Evolutionary conservation across 2,888 invertebrate genomes (phyloP).

Genomic region (Gymnosoma rotundatum): DNA sequence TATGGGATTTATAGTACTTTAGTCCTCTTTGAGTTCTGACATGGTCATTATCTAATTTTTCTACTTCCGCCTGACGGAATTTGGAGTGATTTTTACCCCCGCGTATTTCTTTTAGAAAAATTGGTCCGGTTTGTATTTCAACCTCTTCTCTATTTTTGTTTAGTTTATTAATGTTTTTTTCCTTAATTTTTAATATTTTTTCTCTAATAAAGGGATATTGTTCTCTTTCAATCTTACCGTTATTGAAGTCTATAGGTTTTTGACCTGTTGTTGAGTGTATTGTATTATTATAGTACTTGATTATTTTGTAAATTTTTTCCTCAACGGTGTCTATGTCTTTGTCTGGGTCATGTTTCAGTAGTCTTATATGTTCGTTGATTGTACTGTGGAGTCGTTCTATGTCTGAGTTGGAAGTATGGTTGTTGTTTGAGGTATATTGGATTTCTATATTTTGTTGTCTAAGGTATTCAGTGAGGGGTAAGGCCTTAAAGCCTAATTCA

Average conservation of each 20-base stretch:
- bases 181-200: constrained; percentile 32
- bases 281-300: constrained; percentile 46
- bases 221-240: constrained; percentile 25
- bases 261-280: constrained; percentile 10
- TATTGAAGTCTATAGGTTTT: constrained; percentile 14
- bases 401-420: constrained; percentile 69
- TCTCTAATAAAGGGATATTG: constrained; percentile 38
- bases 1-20: constrained; percentile 34
- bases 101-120: constrained; percentile 29
- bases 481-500: constrained; percentile 69
- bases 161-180: constrained; percentile 30
- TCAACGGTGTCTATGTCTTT: constrained; percentile 60
- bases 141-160: constrained; percentile 29
- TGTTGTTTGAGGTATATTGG: constrained; percentile 65
- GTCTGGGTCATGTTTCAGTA: constrained; percentile 62
- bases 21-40: not conserved
- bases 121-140: constrained; percentile 9
- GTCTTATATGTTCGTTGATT: constrained; percentile 66
- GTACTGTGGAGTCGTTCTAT: constrained; percentile 70
- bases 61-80: not conserved
- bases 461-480: constrained; percentile 61
- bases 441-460: constrained; percentile 58
- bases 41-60: constrained; percentile 14
- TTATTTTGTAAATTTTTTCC: constrained; percentile 53
- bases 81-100: constrained; percentile 25